phyloP scores from a whole-genome alignment of 2,888 invertebrate genomes.

The Plutella xylostella region DNA sequence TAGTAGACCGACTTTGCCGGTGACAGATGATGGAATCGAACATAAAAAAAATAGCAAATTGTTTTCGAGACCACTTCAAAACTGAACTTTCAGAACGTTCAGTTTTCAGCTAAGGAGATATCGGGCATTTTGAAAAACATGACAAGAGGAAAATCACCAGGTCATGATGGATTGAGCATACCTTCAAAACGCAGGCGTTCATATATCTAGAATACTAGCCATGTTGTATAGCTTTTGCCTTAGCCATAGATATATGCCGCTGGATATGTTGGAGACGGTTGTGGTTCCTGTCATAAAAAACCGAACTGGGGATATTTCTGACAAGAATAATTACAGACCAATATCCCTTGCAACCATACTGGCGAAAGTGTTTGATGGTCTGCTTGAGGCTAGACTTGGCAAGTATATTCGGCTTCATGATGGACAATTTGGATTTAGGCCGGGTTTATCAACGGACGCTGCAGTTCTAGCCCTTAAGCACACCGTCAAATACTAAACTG shows the following conservation, averaged over 20 bases:
- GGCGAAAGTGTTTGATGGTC: neutral
- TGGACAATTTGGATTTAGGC: constrained; percentile 5
- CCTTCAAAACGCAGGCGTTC: neutral
- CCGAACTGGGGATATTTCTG: constrained; percentile 1
- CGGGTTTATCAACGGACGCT: constrained; percentile 2
- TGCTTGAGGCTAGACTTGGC: neutral
- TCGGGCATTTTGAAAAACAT: too few relatives aligned
- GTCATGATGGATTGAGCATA: constrained; percentile 1
- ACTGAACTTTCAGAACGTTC: too few relatives aligned
- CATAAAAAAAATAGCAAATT: too few relatives aligned
- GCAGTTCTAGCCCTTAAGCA: constrained; percentile 1
- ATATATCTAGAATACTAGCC: neutral
- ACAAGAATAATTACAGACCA: constrained; percentile 3
- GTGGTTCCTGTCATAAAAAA: constrained; percentile 3
- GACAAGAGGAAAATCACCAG: constrained; percentile 2
- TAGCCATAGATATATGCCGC: neutral
- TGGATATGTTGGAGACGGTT: neutral
- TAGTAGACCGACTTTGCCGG: too few relatives aligned
- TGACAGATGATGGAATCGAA: too few relatives aligned
- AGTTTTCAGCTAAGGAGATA: too few relatives aligned
- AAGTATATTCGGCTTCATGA: neutral
- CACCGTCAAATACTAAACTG: neutral
- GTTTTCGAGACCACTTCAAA: too few relatives aligned
- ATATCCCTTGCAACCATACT: constrained; percentile 1
- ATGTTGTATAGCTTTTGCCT: neutral